Evolutionary conservation across 2,113 vertebrate species (phyloP).

Genomic region (Charina bottae): DNA sequence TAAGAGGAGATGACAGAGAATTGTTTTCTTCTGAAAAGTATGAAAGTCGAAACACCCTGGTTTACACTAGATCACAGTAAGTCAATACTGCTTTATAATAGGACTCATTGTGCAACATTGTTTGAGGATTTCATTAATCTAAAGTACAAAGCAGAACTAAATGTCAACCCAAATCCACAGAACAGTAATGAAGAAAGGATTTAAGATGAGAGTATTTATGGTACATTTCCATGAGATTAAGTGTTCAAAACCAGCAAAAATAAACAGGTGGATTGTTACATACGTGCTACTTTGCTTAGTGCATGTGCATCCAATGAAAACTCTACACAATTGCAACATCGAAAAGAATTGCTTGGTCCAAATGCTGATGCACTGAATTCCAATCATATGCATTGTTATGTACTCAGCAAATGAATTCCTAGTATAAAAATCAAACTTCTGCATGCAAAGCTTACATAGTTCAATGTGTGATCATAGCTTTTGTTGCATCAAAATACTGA

Average conservation of each 20-base stretch:
- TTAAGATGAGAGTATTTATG: neutral
- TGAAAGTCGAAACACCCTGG: slow-evolving; percentile 24
- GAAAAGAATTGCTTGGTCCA: neutral
- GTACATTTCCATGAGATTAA: slow-evolving; percentile 4
- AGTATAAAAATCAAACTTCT: neutral
- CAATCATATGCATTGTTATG: neutral
- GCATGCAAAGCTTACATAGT: neutral
- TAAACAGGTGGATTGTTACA: neutral
- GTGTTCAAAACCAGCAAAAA: slow-evolving; percentile 24
- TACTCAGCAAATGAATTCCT: neutral
- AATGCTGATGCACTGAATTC: neutral
- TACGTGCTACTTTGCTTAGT: neutral
- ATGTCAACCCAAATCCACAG: slow-evolving; percentile 1
- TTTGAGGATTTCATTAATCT: slow-evolving; percentile 15
- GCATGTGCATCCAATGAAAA: neutral
- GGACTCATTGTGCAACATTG: neutral
- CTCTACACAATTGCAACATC: neutral
- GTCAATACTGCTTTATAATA: neutral
- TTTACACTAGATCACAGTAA: neutral
- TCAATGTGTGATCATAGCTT: neutral
- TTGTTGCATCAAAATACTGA: neutral
- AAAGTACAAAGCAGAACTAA: slow-evolving; percentile 18
- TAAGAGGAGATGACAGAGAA: neutral
- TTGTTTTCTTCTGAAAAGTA: neutral
- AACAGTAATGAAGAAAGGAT: neutral